phyloP scores from a whole-genome alignment of 2,888 invertebrate genomes.

The Oegoconia quadripuncta region DNA sequence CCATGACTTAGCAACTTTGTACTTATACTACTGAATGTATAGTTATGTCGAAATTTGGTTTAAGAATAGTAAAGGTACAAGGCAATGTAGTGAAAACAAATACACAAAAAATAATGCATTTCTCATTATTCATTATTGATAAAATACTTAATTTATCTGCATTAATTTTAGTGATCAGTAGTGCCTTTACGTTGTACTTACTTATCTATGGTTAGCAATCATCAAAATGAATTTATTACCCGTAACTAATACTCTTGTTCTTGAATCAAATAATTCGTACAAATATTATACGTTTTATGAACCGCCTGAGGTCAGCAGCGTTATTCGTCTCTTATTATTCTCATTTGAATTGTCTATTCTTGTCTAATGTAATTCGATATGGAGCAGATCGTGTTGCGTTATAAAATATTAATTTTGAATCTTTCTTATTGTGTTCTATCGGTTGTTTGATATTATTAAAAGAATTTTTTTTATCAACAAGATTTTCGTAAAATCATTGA shows the following conservation, averaged over 20 bases:
- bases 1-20: too few species aligned
- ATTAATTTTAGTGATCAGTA: too few species aligned
- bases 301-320: conserved; percentile 4
- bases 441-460: background rate
- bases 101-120: too few species aligned
- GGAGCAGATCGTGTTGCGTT: conserved; percentile 5
- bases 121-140: too few species aligned
- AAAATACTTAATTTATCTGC: too few species aligned
- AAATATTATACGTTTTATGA: conserved; percentile 7
- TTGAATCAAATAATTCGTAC: conserved; percentile 28
- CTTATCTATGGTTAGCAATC: too few species aligned
- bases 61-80: too few species aligned
- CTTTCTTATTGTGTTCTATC: conserved; percentile 5
- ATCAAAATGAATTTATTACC: conserved; percentile 44
- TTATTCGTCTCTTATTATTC: conserved; percentile 1
- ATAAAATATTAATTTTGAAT: conserved; percentile 3
- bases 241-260: conserved; percentile 46
- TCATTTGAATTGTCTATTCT: conserved; percentile 3
- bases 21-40: too few species aligned
- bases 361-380: conserved; percentile 10
- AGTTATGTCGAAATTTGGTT: too few species aligned
- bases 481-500: too few species aligned
- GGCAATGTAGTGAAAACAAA: too few species aligned
- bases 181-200: too few species aligned
- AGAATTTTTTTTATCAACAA: background rate